Percentiles rank a stretch among this genome's conserved stretches.
phyloP scores from a whole-genome alignment of 2,888 invertebrate species.

The Nomada fucata region DNA sequence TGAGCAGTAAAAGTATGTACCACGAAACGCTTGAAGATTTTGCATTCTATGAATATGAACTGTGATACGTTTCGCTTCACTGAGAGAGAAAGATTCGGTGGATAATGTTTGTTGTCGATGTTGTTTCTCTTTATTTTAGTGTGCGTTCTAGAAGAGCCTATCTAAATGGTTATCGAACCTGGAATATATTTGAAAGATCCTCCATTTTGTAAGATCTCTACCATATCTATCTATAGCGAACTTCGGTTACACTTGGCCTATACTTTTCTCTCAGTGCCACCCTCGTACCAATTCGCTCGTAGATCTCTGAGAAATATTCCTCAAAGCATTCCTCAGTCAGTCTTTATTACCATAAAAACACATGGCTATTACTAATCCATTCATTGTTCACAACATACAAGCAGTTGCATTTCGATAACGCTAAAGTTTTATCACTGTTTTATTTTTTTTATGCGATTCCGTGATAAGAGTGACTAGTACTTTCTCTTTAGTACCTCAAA shows the following conservation, averaged over 20 bases:
- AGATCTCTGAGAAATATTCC: constrained; percentile 33
- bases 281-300: constrained; percentile 32
- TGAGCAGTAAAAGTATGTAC: constrained; percentile 62
- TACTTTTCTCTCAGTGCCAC: constrained; percentile 55
- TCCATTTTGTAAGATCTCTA: constrained; percentile 10
- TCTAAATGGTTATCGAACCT: constrained; percentile 38
- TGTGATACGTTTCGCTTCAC: constrained; percentile 49
- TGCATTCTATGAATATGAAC: constrained; percentile 37
- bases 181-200: constrained; percentile 24
- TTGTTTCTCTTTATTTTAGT: constrained; percentile 22
- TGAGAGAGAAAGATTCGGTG: constrained; percentile 54
- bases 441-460: constrained; percentile 35
- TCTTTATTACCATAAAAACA: constrained; percentile 67
- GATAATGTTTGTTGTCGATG: constrained; percentile 18
- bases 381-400: constrained; percentile 53
- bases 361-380: constrained; percentile 55
- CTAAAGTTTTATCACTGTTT: constrained; percentile 60
- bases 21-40: constrained; percentile 20
- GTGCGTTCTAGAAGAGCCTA: constrained; percentile 41
- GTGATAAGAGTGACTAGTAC: constrained; percentile 70
- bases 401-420: constrained; percentile 54
- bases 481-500: constrained; percentile 67
- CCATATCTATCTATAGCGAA: constrained; percentile 14
- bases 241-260: constrained; percentile 17
- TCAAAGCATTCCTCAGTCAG: constrained; percentile 61